phyloP scores from a whole-genome alignment of 92 coral and sea anemone species.

The Actinostola sp. region DNA sequence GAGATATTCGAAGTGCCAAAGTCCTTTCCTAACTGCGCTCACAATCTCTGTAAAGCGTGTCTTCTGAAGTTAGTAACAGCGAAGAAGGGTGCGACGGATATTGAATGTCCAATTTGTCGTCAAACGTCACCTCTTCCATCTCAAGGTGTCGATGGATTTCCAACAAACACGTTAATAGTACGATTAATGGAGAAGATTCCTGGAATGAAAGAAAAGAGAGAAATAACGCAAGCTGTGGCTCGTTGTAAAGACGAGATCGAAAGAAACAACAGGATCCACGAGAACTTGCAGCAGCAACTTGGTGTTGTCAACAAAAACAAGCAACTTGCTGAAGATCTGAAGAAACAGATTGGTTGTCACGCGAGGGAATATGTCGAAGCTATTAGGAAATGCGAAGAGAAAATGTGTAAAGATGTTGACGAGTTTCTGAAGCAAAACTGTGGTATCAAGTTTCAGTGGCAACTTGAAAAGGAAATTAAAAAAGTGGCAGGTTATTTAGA shows the following conservation, averaged over 20 bases:
- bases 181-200: slow-evolving; percentile 27
- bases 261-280: neutral
- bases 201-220: slow-evolving; percentile 22
- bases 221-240: neutral
- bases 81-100: neutral
- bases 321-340: slow-evolving; percentile 24
- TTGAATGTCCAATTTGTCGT: slow-evolving; percentile 42
- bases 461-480: slow-evolving; percentile 1
- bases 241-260: slow-evolving; percentile 14
- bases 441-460: neutral
- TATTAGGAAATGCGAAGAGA: slow-evolving; percentile 16
- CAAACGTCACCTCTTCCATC: slow-evolving; percentile 5
- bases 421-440: neutral
- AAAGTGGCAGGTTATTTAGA: slow-evolving; percentile 3
- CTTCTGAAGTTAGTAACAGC: slow-evolving; percentile 30
- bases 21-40: slow-evolving; percentile 65
- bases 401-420: slow-evolving; percentile 15
- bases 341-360: slow-evolving; percentile 13
- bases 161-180: slow-evolving; percentile 35
- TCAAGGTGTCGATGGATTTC: slow-evolving; percentile 25
- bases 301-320: neutral
- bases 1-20: slow-evolving; percentile 62
- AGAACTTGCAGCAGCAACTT: neutral
- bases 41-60: slow-evolving; percentile 54
- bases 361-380: slow-evolving; percentile 6